Percentiles rank a stretch among this genome's conserved stretches.
These are phyloP conservation scores for Dendrocincla tyrannina DNA, from an alignment of 2,797 vertebrate species.

Conservation along the genomic window DNA sequence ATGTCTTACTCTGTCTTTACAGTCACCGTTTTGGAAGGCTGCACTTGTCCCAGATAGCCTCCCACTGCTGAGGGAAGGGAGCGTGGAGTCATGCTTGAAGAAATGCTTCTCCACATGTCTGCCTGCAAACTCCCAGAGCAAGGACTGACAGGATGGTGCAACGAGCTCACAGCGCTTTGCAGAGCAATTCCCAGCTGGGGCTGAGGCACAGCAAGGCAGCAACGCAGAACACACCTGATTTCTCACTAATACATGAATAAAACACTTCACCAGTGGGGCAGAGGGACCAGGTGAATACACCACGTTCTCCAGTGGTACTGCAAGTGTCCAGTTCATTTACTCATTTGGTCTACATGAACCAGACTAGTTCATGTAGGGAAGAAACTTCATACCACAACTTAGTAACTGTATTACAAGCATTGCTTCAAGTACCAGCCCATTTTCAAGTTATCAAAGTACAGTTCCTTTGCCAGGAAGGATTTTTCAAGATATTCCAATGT, in stretches of 20 bases:
- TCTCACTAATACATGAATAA: background rate
- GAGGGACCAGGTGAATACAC: background rate
- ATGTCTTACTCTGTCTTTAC: background rate
- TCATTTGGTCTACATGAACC: background rate
- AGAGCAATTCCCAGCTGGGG: background rate
- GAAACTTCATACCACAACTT: background rate
- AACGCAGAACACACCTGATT: background rate
- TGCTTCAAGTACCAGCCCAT: background rate
- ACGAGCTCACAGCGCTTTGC: background rate
- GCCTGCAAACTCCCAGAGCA: background rate
- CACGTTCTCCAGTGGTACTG: background rate
- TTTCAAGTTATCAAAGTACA: background rate
- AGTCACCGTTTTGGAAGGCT: background rate
- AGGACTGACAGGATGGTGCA: fast-evolving
- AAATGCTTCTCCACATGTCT: background rate
- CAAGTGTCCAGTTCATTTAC: background rate
- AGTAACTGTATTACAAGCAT: background rate
- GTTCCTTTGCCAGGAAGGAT: background rate
- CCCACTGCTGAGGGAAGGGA: background rate
- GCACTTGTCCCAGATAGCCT: background rate
- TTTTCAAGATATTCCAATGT: background rate
- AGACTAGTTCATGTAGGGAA: background rate
- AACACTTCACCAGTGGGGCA: background rate
- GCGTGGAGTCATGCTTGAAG: fast-evolving
- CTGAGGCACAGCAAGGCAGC: background rate